phyloP scores from a whole-genome alignment of 2,797 vertebrate species.

The Chelonia mydas region DNA sequence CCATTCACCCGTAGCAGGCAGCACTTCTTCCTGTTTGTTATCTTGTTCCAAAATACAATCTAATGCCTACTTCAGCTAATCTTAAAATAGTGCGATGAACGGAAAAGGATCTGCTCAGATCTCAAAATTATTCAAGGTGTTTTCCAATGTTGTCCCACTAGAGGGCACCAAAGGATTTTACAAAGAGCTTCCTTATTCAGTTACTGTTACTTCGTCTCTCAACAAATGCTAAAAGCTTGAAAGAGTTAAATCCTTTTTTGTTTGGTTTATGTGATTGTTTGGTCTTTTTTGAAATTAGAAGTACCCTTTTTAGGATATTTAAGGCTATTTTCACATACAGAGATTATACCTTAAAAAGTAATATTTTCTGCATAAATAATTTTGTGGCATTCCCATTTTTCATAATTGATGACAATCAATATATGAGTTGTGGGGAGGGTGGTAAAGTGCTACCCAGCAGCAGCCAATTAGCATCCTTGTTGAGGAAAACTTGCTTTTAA shows the following conservation, averaged over 20 bases:
- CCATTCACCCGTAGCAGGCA: rapidly evolving
- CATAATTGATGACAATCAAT: neutral
- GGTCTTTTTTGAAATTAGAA: slow-evolving; percentile 16
- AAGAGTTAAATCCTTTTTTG: neutral
- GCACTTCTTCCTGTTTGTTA: neutral
- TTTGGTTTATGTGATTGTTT: slow-evolving; percentile 21
- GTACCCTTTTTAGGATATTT: neutral
- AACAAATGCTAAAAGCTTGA: neutral
- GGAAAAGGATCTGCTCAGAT: neutral
- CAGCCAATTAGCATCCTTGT: neutral
- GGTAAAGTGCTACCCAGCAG: neutral
- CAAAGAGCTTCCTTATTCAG: neutral
- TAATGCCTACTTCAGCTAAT: neutral
- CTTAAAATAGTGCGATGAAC: neutral
- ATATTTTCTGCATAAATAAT: slow-evolving; percentile 23
- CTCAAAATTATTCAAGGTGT: neutral
- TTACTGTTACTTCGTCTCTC: neutral
- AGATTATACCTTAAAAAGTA: neutral
- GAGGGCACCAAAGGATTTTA: slow-evolving; percentile 76
- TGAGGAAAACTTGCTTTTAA: slow-evolving; percentile 45
- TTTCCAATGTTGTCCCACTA: slow-evolving; percentile 35
- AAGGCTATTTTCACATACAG: slow-evolving; percentile 30
- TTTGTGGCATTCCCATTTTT: neutral
- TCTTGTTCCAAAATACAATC: rapidly evolving
- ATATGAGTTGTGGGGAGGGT: neutral